Evolutionary conservation across 2,888 invertebrate genomes (phyloP), one percentile per base, ranked within the genome.

Genomic region (Cepaea hortensis): DNA sequence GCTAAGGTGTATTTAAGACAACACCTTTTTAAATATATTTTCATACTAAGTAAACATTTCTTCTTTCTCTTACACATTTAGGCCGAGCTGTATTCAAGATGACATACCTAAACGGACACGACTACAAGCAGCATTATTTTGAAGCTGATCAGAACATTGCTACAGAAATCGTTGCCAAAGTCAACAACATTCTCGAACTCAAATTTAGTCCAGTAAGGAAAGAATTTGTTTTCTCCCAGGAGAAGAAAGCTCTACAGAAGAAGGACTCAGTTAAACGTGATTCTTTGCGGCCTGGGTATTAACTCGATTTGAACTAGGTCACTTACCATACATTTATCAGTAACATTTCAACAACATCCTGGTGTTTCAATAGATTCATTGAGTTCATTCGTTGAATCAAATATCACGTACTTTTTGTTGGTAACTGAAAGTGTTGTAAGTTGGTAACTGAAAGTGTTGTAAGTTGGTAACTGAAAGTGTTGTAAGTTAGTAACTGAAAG

Each of bases 61-160:
- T 68, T 83, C 5, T 84, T 35, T 84, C n/a, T 75, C 20, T 35
- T 50, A 81, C 68, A 50, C 68, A 88, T 89, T 35, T 91, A 93
- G 95, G 94, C 79, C 96, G 96, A 93, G 96, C 96, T 6, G 96
- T 96, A 82, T 97, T 98, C 92, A 96, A 97, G 85, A 95, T 98
- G 92, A 96, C 96, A 77, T 97, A 96, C 94, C 90, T 93, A 23
- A 91, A 91, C 15, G 93, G 91, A 46, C 95, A 91, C 9, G 96
- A 96, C 84, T 98, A 97, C 94, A 98, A 98, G 93, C 96, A 97
- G 93, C 97, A 97, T 91, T 97, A 94, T 93, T 98, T 98, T 93
- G 98, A 98, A 95, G 96, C 97, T 4, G 97, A 97, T 89, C 95
- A 96, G 80, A 95, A 95, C 5, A 96, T 96, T 1, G 97, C 97